These are phyloP conservation scores for Leptodactylus fallax DNA, from an alignment of 2,797 vertebrate species.

Conservation along the genomic window DNA sequence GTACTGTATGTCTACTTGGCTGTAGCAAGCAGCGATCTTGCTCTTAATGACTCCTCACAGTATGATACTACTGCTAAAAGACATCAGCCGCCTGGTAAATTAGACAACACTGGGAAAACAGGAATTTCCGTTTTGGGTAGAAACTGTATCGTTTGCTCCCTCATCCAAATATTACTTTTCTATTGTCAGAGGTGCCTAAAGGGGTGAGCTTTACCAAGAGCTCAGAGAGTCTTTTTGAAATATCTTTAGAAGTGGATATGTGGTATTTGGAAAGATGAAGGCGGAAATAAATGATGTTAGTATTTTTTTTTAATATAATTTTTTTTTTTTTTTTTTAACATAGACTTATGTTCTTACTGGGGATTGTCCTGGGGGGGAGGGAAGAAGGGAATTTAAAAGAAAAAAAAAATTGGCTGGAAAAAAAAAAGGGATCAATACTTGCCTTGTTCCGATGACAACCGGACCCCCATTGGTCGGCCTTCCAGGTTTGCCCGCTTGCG, in stretches of 20 bases:
- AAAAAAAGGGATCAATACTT: too few relatives aligned
- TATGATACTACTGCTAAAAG: neutral
- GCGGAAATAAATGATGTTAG: neutral
- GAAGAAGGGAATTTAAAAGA: too few relatives aligned
- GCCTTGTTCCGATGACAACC: too few relatives aligned
- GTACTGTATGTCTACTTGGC: neutral
- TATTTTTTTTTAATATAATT: too few relatives aligned
- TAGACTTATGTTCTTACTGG: too few relatives aligned
- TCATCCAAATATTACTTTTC: neutral
- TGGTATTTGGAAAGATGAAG: neutral
- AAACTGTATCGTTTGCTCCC: neutral
- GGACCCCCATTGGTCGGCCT: too few relatives aligned
- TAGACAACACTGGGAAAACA: neutral
- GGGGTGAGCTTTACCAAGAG: neutral
- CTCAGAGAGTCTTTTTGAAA: neutral
- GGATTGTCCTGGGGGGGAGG: too few relatives aligned
- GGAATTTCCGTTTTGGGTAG: neutral
- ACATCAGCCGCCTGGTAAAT: neutral
- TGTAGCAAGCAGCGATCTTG: neutral
- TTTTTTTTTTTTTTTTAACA: too few relatives aligned
- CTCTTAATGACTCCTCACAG: conserved; percentile 10
- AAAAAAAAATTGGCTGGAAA: too few relatives aligned
- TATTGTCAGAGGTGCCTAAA: neutral
- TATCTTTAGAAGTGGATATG: neutral
- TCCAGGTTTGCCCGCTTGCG: too few relatives aligned